Conservation (phyloP, 2,888 invertebrate genomes). For the Drosophila cyrtoloma region DNA sequence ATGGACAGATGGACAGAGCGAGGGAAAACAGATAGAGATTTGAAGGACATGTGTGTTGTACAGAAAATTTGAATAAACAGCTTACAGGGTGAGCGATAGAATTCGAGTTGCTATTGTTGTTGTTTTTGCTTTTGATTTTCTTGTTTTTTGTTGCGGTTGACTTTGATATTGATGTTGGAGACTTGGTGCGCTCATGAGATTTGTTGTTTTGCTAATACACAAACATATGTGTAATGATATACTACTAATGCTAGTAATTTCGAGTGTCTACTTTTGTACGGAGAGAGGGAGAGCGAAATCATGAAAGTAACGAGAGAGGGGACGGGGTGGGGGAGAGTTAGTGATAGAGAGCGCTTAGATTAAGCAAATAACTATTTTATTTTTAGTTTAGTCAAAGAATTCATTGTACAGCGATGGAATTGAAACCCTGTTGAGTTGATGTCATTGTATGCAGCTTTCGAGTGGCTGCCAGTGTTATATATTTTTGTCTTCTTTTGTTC, state of each 20-base stretch:
- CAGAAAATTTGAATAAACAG: conserved; percentile 16
- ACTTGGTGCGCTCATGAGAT: conserved; percentile 39
- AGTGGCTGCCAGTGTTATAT: conserved; percentile 21
- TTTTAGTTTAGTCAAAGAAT: conserved; percentile 6
- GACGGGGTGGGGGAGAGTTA: neutral
- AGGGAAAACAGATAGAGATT: conserved; percentile 2
- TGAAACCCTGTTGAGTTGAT: conserved; percentile 11
- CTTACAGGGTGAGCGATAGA: conserved; percentile 15
- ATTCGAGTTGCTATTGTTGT: conserved; percentile 11
- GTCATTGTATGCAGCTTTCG: conserved; percentile 37
- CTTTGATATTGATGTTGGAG: conserved; percentile 7
- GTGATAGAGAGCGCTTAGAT: conserved; percentile 5
- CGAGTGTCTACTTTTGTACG: conserved; percentile 22
- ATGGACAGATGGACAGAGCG: conserved; percentile 19
- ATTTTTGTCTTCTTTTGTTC: conserved; percentile 2
- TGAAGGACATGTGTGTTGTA: conserved; percentile 21
- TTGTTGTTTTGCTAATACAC: conserved; percentile 25
- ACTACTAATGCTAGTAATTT: conserved; percentile 10
- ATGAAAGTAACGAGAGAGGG: neutral
- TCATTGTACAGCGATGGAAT: conserved; percentile 37
- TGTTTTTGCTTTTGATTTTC: neutral
- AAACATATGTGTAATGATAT: conserved; percentile 22
- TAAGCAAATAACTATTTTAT: neutral
- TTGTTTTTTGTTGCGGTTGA: neutral
- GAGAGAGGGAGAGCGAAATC: neutral